Evolutionary conservation across 2,113 vertebrate genomes (phyloP).

Genomic region (Donacobius atricapilla): DNA sequence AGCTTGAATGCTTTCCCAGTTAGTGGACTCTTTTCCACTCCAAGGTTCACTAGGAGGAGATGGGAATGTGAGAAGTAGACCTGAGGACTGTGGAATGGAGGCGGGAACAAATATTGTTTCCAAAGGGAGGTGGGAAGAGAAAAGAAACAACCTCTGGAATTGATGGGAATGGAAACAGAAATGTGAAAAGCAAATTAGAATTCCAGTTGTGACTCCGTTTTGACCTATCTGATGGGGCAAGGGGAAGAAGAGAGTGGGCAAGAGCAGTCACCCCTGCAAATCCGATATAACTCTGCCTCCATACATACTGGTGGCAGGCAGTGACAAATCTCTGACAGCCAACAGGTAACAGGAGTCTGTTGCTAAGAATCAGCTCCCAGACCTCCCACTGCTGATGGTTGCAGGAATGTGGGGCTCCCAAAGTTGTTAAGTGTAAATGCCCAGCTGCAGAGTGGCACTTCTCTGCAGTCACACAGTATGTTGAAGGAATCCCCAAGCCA

Average conservation of each 20-base stretch:
- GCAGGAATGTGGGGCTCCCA: neutral
- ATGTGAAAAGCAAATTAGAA: neutral
- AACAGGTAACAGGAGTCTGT: neutral
- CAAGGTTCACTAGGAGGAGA: neutral
- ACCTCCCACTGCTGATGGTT: neutral
- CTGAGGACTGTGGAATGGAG: neutral
- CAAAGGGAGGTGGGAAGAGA: neutral
- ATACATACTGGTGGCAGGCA: neutral
- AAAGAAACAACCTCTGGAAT: neutral
- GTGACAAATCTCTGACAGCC: fast-evolving
- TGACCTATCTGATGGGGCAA: neutral
- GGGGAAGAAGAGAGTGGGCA: neutral
- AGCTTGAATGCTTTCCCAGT: neutral
- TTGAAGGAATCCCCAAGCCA: neutral
- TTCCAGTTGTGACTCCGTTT: neutral
- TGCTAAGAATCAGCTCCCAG: neutral
- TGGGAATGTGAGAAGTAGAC: neutral
- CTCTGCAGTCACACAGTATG: neutral
- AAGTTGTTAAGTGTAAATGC: neutral
- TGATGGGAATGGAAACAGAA: neutral
- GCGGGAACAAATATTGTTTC: neutral
- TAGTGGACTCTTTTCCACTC: neutral
- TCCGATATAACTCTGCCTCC: neutral
- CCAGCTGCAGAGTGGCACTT: neutral
- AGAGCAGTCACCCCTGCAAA: neutral